Evolutionary conservation across 2,888 invertebrate genomes (phyloP), one percentile per base, ranked within the genome.

Genomic region (Noctua fimbriata): DNA sequence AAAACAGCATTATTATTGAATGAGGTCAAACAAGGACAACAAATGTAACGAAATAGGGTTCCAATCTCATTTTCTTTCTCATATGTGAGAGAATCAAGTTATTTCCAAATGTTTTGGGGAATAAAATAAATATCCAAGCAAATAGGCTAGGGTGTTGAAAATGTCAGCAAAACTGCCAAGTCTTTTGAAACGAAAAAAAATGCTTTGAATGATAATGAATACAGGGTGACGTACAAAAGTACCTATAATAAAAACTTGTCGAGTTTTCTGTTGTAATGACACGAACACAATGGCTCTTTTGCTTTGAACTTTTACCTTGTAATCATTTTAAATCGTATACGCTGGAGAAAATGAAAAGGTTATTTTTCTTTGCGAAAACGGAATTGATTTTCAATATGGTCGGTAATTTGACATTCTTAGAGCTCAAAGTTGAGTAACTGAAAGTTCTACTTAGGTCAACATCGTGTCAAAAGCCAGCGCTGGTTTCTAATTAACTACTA

Each of bases 1-100:
- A 83, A 83, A 84, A 84, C 75, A 80, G 65, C 67, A 80, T 87
- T 84, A 87, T 81, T 85, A 82, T 83, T 75, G 79, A 81, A 83
- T 66, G 75, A 73, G 87, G 87, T 81, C 82, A 82, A 87, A 84
- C 73, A 78, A 82, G 84, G 75, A 76, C 83, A 81, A 82, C 78
- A 87, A 82, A 81, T 70, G 73, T 72, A 78, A 78, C 73, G 85
- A 89, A 91, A 93, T 89, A 87, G 87, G 88, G 89, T 87, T 87
- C 83, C 89, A 87, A 83, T 87, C 86, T 85, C 81, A 82, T 88
- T 91, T 91, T 90, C 90, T 85, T 81, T 83, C 84, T 87, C 84
- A 73, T 85, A 82, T 83, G 81, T 78, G 84, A 78, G 81, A 78
- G 84, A 83, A 82, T 87, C 81, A 82, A 81, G 76, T 87, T 86